Evolutionary conservation across 1,140 invertebrate species (phyloP).

Genomic region (Bicyclus anynana): DNA sequence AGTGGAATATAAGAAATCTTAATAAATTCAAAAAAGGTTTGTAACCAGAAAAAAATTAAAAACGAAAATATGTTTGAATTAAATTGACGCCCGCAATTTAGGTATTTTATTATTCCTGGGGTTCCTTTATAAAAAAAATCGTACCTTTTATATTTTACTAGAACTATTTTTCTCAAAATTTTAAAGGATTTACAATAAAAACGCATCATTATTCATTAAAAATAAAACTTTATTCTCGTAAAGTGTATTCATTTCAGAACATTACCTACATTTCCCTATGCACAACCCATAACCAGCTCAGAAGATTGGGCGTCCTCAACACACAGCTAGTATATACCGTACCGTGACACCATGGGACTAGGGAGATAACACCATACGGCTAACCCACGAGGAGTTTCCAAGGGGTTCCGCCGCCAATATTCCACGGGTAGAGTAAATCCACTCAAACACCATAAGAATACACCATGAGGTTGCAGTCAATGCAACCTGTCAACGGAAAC

Average conservation of each 20-base stretch:
- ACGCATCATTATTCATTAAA: neutral
- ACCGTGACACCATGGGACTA: slow-evolving; percentile 20
- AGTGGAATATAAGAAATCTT: too few relatives aligned
- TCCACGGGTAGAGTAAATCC: slow-evolving; percentile 8
- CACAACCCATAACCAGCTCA: slow-evolving; percentile 20
- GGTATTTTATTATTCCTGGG: too few relatives aligned
- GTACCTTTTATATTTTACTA: too few relatives aligned
- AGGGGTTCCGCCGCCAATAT: slow-evolving; percentile 39
- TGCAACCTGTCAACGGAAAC: slow-evolving; percentile 19
- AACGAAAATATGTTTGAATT: too few relatives aligned
- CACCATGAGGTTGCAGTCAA: slow-evolving; percentile 19
- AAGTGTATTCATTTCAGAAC: slow-evolving; percentile 18
- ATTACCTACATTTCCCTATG: slow-evolving; percentile 17
- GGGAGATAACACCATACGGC: slow-evolving; percentile 28
- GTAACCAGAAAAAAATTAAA: too few relatives aligned
- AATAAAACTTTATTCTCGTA: neutral
- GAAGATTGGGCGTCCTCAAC: slow-evolving; percentile 19
- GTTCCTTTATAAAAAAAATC: too few relatives aligned
- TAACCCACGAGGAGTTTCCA: slow-evolving; percentile 39
- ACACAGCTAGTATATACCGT: slow-evolving; percentile 20
- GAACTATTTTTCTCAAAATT: too few relatives aligned
- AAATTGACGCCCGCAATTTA: too few relatives aligned
- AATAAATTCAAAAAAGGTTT: too few relatives aligned
- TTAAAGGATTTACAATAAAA: neutral
- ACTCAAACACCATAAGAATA: slow-evolving; percentile 24